Percentiles rank a stretch among this genome's conserved stretches.
These are phyloP conservation scores for Emydoidea blandingii DNA, from an alignment of 2,797 vertebrate species.

Conservation along the genomic window DNA sequence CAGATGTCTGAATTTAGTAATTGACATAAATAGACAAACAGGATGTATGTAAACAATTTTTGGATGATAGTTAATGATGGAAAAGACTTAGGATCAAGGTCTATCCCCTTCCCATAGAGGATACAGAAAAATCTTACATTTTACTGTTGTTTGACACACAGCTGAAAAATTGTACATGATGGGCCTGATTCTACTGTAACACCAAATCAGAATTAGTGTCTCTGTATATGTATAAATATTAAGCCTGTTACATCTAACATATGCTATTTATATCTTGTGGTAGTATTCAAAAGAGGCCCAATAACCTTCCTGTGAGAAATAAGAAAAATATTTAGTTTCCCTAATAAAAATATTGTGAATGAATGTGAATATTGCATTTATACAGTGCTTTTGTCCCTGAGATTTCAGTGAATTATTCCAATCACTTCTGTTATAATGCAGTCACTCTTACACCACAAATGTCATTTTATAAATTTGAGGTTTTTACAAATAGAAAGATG, in stretches of 20 bases:
- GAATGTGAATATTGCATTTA: background rate
- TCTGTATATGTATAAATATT: background rate
- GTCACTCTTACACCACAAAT: background rate
- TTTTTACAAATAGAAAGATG: background rate
- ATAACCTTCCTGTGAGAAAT: background rate
- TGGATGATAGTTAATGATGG: slow-evolving; percentile 28
- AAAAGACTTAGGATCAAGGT: background rate
- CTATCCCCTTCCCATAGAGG: background rate
- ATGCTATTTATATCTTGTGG: background rate
- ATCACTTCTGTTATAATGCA: background rate
- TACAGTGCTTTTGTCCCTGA: background rate
- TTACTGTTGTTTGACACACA: background rate
- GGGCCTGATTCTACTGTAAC: background rate
- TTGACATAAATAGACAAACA: background rate
- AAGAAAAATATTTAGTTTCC: background rate
- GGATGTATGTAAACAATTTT: background rate
- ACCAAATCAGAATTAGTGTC: background rate
- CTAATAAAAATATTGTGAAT: background rate
- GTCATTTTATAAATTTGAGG: background rate
- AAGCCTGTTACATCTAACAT: background rate
- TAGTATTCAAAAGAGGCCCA: background rate
- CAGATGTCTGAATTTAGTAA: background rate
- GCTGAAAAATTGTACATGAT: background rate
- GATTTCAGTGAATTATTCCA: background rate
- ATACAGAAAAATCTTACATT: background rate